A percentile compares a stretch with the other conserved stretches of the same genome.
Conservation (phyloP, 2,888 invertebrate species). For the Cheilosia urbana region DNA sequence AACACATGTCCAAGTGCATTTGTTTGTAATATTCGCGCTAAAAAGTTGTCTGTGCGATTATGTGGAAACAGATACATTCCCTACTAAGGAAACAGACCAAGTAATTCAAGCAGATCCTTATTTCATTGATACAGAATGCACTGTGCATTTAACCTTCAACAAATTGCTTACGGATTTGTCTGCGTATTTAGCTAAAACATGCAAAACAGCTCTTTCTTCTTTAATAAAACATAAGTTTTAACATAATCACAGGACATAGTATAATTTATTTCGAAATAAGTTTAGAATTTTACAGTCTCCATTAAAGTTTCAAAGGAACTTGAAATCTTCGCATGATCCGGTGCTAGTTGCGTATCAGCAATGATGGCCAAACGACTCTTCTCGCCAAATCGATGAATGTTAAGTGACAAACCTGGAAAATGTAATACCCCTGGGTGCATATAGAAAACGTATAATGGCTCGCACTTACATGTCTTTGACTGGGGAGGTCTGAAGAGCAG, state of each 20-base stretch:
- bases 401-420: conserved; percentile 80
- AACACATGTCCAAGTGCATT: too few relatives aligned
- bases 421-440: neutral
- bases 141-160: too few relatives aligned
- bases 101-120: too few relatives aligned
- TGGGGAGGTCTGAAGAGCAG: conserved; percentile 82
- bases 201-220: too few relatives aligned
- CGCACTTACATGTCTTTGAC: conserved; percentile 81
- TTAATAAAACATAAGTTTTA: neutral
- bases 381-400: conserved; percentile 82
- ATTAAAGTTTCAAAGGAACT: conserved; percentile 82
- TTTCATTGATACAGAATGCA: too few relatives aligned
- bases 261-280: conserved; percentile 52
- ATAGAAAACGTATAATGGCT: neutral
- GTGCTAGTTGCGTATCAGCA: conserved; percentile 82
- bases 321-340: conserved; percentile 81
- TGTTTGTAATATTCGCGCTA: too few relatives aligned
- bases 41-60: too few relatives aligned
- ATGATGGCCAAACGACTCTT: conserved; percentile 82
- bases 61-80: too few relatives aligned
- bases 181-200: too few relatives aligned
- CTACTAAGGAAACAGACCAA: too few relatives aligned
- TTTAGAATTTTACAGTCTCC: conserved; percentile 78
- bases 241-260: conserved; percentile 44
- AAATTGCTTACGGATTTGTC: too few relatives aligned